phyloP scores from a whole-genome alignment of 2,113 vertebrate genomes.

The Prunella fulvescens region DNA sequence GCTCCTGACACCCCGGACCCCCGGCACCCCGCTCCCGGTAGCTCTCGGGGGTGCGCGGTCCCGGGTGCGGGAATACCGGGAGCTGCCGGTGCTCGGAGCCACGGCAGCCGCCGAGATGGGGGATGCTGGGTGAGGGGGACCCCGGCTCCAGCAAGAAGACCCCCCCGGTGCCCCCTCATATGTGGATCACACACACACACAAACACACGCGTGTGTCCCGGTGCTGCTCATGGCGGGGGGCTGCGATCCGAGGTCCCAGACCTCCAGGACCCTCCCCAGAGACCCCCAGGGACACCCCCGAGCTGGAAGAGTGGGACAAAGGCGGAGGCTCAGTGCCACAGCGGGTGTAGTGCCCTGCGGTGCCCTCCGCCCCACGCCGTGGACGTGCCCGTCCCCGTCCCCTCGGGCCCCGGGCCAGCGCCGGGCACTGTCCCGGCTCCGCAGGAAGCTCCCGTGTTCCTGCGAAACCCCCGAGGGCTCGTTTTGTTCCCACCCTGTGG shows the following conservation, averaged over 20 bases:
- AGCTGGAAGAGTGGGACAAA: background rate
- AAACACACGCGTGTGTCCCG: accelerated
- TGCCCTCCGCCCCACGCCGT: background rate
- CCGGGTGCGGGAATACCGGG: accelerated
- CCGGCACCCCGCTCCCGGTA: too few relatives aligned
- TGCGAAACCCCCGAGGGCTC: background rate
- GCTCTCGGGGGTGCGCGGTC: too few relatives aligned
- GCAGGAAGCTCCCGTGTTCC: constrained; percentile 3
- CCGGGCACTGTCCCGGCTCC: background rate
- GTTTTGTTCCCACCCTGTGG: background rate
- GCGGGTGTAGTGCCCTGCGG: too few relatives aligned
- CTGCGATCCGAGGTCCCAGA: background rate
- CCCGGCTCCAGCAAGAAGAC: background rate
- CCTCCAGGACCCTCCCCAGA: background rate
- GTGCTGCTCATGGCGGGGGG: too few relatives aligned
- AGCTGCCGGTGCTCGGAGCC: background rate
- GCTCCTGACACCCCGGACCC: background rate
- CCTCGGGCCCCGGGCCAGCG: background rate
- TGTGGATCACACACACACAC: background rate
- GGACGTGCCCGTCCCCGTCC: background rate
- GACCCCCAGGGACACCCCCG: too few relatives aligned
- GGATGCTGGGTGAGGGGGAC: accelerated
- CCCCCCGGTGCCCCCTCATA: too few relatives aligned
- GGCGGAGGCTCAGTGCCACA: too few relatives aligned
- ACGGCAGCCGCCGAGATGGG: accelerated